Evolutionary conservation across 2,113 vertebrate species (phyloP), one percentile per base, ranked within the genome.

Genomic region (Anser cygnoides): DNA sequence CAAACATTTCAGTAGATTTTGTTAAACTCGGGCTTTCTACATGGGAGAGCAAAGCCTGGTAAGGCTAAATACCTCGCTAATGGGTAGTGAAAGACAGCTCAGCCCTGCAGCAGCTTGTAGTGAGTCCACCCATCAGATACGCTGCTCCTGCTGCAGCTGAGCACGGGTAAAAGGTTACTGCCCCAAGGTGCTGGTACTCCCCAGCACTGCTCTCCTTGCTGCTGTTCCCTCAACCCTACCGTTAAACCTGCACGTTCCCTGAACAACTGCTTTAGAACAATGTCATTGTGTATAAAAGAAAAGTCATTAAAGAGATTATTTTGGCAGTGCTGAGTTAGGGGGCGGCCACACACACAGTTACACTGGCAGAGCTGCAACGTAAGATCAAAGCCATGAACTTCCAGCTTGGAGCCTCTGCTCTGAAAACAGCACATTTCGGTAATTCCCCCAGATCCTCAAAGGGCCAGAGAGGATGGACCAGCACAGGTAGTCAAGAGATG

Each of bases 401-500:
- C 13, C 37, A 66, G 19, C 13, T 2, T 17, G 14, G 58, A 91
- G 59, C 11, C 28, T 3, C 39, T 5, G 1, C 41, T 71, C 50
- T 46, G 62, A 55, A 58, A 76, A 4, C 8, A 55, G 26, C 20
- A 46, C 15, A 4, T 55, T 35, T 26, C 55, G 37, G 37, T 26
- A 13, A 15, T 25, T 73, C n/a, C 76, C 16, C 50, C 18, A 35
- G 52, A 66, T 4, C 35, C 50, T 87, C 7, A 19, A 12, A 55
- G 54, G 16, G 17, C 18, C 31, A 28, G 39, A 54, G 31, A 62
- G 23, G 63, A 78, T 4, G 50, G 50, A n/a, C 16, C 66, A 72
- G 61, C 11, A 77, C 1, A 3, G 2, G 35, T 0, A 61, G 23
- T 21, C 2, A 7, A 5, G 10, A 20, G 21, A 26, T 29, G 31